These are phyloP conservation scores for Temnothorax curvispinosus DNA, from an alignment of 1,140 invertebrate genomes.

Conservation along the genomic window DNA sequence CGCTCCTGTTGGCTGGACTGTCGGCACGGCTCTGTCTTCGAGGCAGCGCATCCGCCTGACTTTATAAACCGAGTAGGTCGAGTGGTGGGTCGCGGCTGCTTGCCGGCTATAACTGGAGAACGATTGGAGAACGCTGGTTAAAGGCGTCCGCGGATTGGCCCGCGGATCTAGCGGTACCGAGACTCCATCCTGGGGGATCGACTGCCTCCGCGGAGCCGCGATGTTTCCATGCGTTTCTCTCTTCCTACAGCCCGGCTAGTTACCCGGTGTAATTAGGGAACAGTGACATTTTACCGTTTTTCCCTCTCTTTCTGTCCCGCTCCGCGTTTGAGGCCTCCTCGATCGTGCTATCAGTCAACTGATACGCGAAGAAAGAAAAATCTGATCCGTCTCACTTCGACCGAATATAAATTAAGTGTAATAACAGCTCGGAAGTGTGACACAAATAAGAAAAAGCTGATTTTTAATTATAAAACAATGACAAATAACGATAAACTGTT, in stretches of 20 bases:
- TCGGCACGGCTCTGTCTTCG: slow-evolving; percentile 85
- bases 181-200: slow-evolving; percentile 68
- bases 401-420: background rate
- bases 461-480: slow-evolving; percentile 7
- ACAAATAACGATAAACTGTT: background rate
- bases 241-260: slow-evolving; percentile 67
- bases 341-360: background rate
- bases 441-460: background rate
- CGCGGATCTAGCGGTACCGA: slow-evolving; percentile 80
- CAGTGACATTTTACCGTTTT: slow-evolving; percentile 81
- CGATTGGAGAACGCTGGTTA: slow-evolving; percentile 76
- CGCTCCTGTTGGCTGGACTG: slow-evolving; percentile 82
- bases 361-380: slow-evolving; percentile 13
- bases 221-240: slow-evolving; percentile 70
- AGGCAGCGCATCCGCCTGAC: slow-evolving; percentile 81
- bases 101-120: slow-evolving; percentile 71
- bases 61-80: slow-evolving; percentile 83
- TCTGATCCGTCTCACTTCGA: background rate
- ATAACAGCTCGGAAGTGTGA: background rate
- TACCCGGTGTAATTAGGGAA: slow-evolving; percentile 79
- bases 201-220: slow-evolving; percentile 59
- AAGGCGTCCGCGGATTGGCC: slow-evolving; percentile 77
- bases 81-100: slow-evolving; percentile 73
- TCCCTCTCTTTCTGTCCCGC: slow-evolving; percentile 33
- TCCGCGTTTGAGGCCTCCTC: background rate